phyloP scores from a whole-genome alignment of 2,113 vertebrate genomes.

The cat (Felis catus) region F.catus_Fca126_mat1.0 CM031416.1:57573001-57573500 shows the following conservation, averaged over 20 bases:
- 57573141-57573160: neutral
- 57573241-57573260: neutral
- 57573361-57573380: neutral
- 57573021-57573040: neutral
- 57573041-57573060: neutral
- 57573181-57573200: neutral
- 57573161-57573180: neutral
- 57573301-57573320: neutral
- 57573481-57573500: neutral
- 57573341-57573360: neutral
- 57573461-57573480: neutral
- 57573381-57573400: neutral
- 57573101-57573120: neutral
- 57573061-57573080: neutral
- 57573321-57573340: neutral
- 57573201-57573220: neutral
- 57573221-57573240: neutral
- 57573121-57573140: neutral
- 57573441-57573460: neutral
- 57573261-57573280: neutral
- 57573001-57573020: neutral
- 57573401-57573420: neutral
- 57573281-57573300: neutral
- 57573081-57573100: neutral
- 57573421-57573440: neutral